phyloP scores from a whole-genome alignment of 2,113 vertebrate genomes.

The Phalacrocorax carbo region DNA sequence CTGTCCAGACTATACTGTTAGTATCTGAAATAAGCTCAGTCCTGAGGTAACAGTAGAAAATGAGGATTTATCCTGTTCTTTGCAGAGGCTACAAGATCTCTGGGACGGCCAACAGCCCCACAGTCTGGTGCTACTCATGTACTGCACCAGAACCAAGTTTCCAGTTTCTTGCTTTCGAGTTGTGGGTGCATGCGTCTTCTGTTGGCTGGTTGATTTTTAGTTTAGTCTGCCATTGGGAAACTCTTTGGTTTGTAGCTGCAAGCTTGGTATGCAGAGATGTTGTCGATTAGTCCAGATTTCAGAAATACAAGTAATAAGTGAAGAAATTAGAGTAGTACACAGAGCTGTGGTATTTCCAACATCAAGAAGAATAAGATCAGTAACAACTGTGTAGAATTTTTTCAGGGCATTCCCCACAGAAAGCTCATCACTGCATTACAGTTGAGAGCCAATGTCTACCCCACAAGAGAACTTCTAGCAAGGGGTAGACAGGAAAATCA shows the following conservation, averaged over 20 bases:
- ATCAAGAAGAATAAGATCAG: no score
- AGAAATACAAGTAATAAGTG: neutral
- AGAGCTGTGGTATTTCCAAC: neutral
- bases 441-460: no score
- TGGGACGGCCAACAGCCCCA: constrained; percentile 55
- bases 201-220: neutral
- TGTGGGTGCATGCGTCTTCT: no score
- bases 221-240: neutral
- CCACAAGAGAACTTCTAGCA: no score
- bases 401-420: no score
- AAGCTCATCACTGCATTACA: no score
- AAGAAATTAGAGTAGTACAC: neutral
- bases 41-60: neutral
- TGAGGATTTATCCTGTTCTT: neutral
- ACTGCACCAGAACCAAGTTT: neutral
- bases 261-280: neutral
- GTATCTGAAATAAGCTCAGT: neutral
- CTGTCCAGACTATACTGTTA: neutral
- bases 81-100: neutral
- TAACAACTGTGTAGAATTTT: no score
- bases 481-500: no score
- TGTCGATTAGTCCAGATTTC: neutral
- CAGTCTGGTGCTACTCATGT: constrained; percentile 5
- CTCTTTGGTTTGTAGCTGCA: neutral
- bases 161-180: neutral